Percentiles rank a stretch among this genome's conserved stretches.
phyloP scores from a whole-genome alignment of 2,113 vertebrate species.

The Tympanuchus pallidicinctus region DNA sequence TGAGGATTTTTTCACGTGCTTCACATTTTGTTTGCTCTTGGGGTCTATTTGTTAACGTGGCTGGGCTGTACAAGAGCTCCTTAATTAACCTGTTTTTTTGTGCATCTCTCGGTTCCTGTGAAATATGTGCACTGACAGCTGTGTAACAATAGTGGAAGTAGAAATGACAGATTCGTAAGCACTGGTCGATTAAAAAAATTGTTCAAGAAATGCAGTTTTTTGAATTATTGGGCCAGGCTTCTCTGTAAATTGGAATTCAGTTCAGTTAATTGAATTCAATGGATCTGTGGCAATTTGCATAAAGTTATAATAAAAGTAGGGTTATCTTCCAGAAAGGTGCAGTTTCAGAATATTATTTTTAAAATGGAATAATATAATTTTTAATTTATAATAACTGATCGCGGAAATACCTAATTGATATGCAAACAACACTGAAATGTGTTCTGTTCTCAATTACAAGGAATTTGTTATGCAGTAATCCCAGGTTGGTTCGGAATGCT shows the following conservation, averaged over 20 bases:
- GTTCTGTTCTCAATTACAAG: background rate
- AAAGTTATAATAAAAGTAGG: background rate
- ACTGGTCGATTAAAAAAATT: background rate
- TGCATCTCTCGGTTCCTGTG: conserved; percentile 3
- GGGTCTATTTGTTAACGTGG: conserved; percentile 37
- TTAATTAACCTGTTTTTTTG: conserved; percentile 72
- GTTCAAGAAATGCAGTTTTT: conserved; percentile 21
- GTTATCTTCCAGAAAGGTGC: conserved; percentile 21
- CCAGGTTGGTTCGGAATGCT: background rate
- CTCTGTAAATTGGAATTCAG: conserved; percentile 50
- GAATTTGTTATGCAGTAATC: accelerated
- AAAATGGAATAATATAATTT: background rate
- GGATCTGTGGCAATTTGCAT: conserved; percentile 57
- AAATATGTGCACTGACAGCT: conserved; percentile 20
- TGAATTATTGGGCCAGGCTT: conserved; percentile 35
- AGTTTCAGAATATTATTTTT: background rate
- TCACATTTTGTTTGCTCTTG: conserved; percentile 37
- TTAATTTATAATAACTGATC: background rate
- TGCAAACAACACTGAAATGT: accelerated
- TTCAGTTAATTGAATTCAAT: conserved; percentile 55
- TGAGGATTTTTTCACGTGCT: conserved; percentile 50
- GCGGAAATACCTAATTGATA: background rate
- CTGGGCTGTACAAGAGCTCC: conserved; percentile 7
- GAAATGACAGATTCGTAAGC: conserved; percentile 42
- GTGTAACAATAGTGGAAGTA: conserved; percentile 21